Evolutionary conservation across 2,888 invertebrate species (phyloP).

Genomic region (Aporophyla nigra): DNA sequence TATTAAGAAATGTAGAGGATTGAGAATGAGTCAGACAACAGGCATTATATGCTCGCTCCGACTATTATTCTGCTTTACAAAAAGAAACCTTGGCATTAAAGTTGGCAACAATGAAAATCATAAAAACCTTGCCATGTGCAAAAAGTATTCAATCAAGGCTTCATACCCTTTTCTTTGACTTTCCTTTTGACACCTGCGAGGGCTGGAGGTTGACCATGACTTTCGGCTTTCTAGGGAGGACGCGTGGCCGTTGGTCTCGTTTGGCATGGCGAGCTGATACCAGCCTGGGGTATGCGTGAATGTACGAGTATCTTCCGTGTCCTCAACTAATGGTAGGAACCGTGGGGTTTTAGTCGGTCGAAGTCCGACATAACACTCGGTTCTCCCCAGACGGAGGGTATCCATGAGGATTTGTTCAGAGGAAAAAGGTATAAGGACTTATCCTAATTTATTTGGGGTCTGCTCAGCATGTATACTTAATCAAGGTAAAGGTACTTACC

Average conservation of each 20-base stretch:
- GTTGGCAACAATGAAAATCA: conserved; percentile 52
- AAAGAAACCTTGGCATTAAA: conserved; percentile 61
- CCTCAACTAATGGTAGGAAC: neutral
- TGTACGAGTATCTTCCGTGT: neutral
- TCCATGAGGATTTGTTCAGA: neutral
- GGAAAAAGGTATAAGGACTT: neutral
- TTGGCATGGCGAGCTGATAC: neutral
- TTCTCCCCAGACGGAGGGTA: neutral
- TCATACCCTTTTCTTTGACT: conserved; percentile 16
- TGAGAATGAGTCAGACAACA: conserved; percentile 57
- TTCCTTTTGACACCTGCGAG: neutral
- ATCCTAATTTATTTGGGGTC: neutral
- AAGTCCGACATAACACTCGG: neutral
- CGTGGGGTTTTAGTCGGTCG: neutral
- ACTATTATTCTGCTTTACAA: conserved; percentile 46
- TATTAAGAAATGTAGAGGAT: conserved; percentile 31
- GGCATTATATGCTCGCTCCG: conserved; percentile 44
- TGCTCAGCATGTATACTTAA: too few relatives aligned
- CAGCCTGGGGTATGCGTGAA: neutral
- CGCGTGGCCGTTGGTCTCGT: neutral
- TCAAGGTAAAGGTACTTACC: too few relatives aligned
- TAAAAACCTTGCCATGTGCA: conserved; percentile 35
- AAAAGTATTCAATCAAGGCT: conserved; percentile 39
- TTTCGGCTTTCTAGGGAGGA: neutral
- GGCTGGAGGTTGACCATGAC: neutral